phyloP scores from a whole-genome alignment of 1,140 invertebrate genomes.

The Drusus annulatus region DNA sequence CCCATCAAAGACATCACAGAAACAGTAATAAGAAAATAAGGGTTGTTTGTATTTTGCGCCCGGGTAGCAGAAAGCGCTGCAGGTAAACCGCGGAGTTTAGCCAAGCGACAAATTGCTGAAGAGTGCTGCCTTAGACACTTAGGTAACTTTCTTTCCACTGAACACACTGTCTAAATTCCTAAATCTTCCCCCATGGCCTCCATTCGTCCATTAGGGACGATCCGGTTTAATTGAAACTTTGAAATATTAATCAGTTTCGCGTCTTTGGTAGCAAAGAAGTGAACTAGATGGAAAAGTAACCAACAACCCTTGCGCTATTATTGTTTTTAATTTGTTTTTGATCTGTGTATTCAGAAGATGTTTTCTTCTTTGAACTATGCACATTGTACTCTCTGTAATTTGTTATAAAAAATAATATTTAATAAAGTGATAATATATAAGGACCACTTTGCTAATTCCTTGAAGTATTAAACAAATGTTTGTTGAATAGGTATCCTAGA shows the following conservation, averaged over 20 bases:
- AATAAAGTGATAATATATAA: too few species aligned
- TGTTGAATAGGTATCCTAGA: too few species aligned
- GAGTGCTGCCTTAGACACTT: slow-evolving; percentile 55
- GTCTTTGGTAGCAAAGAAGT: neutral
- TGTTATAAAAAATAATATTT: too few species aligned
- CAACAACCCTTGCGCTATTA: neutral
- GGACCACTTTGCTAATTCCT: too few species aligned
- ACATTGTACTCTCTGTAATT: too few species aligned
- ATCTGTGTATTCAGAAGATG: too few species aligned
- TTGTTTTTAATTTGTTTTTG: too few species aligned
- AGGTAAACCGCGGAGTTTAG: slow-evolving; percentile 42
- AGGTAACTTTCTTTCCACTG: slow-evolving; percentile 38
- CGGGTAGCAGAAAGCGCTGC: neutral
- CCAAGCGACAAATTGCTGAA: slow-evolving; percentile 57
- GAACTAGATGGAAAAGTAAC: slow-evolving; percentile 20
- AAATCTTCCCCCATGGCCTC: neutral
- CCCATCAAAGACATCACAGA: slow-evolving; percentile 44
- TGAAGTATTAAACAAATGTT: too few species aligned
- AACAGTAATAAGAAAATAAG: neutral
- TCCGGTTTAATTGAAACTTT: slow-evolving; percentile 33
- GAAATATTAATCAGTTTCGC: slow-evolving; percentile 47
- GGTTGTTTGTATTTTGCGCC: slow-evolving; percentile 28
- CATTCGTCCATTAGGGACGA: slow-evolving; percentile 29
- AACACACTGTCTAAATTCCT: slow-evolving; percentile 28
- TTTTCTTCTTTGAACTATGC: too few species aligned